Base-by-base conservation (phyloP, 2,888 invertebrate genomes). In the Tridacna gigas region DNA sequence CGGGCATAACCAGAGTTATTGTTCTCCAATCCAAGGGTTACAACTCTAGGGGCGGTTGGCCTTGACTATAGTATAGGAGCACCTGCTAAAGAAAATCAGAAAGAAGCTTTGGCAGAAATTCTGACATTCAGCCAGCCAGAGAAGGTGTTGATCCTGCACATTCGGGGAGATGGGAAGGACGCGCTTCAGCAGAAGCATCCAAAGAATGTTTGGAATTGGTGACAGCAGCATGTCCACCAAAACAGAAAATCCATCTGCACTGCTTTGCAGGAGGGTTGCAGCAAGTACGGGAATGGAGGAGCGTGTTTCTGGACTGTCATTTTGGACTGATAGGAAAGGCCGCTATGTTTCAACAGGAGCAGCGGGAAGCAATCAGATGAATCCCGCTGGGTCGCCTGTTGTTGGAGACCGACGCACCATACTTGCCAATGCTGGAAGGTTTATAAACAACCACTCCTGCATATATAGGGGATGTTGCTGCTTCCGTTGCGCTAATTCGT, bases 171-270 rank as follows among this genome's bases (percentile, higher is more conserved):
- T n/a, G n/a, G 22, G 20, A 47, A 69, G 37, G 69, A 69, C 20
- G 3, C 45, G 12, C 47, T 69, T 69, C 45, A 28, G 45, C 3
- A 13, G 45, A 69, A n/a, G 69, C 69, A 5, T 69, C 69, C 2
- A 69, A 20, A 37, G 26, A 9, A 3, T 69, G 37, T 69, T 69
- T 69, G 13, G 69, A 45, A 12, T 13, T 45, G 7, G 15, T 69
- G 22, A 28, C 28, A 45, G 18, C 37, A 7, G 22, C n/a, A 37
- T 69, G 69, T 22, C 45, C 69, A 13, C 69, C 69, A 37, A 45
- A 45, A 22, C 69, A 69, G 69, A 45, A 37, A 37, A 28, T 69
- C n/a, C 69, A n/a, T n/a, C n/a, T n/a, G n/a, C n/a, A n/a, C n/a
- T n/a, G n/a, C n/a, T n/a, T n/a, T n/a, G n/a, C n/a, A n/a, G n/a